phyloP scores from a whole-genome alignment of 2,113 vertebrate species.

The Anolis carolinensis region DNA sequence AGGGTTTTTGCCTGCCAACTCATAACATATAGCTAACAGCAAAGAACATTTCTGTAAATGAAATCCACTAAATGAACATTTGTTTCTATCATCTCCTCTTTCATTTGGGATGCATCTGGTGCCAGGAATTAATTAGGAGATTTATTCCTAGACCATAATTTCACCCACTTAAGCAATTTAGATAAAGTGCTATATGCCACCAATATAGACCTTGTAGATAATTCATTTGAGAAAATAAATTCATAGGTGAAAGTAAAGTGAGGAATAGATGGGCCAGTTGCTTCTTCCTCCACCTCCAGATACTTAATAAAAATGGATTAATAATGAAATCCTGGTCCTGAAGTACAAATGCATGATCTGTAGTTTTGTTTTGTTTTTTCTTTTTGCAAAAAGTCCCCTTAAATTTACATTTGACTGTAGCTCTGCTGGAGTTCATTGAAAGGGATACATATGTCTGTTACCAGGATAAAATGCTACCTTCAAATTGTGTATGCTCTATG shows the following conservation, averaged over 20 bases:
- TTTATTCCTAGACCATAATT: constrained; percentile 12
- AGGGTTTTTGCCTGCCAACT: neutral
- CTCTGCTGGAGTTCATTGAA: too few relatives aligned
- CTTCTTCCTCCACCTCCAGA: neutral
- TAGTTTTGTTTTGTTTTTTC: too few relatives aligned
- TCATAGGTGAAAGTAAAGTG: neutral
- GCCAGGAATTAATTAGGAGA: constrained; percentile 19
- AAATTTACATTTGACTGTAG: too few relatives aligned
- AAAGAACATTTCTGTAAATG: constrained; percentile 5
- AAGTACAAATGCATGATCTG: too few relatives aligned
- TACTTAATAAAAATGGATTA: neutral
- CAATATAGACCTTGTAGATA: neutral
- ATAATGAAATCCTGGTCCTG: too few relatives aligned
- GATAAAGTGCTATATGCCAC: neutral
- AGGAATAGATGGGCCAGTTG: neutral
- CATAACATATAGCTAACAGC: neutral
- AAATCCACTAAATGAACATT: constrained; percentile 9
- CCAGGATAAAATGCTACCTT: too few relatives aligned
- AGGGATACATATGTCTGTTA: too few relatives aligned
- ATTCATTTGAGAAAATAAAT: neutral
- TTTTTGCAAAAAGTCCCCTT: too few relatives aligned
- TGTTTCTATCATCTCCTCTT: neutral
- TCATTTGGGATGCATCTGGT: constrained; percentile 1
- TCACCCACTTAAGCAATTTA: constrained; percentile 1
- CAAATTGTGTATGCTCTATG: too few relatives aligned